phyloP scores from a whole-genome alignment of 2,888 invertebrate genomes.

The Mythimna loreyi region DNA sequence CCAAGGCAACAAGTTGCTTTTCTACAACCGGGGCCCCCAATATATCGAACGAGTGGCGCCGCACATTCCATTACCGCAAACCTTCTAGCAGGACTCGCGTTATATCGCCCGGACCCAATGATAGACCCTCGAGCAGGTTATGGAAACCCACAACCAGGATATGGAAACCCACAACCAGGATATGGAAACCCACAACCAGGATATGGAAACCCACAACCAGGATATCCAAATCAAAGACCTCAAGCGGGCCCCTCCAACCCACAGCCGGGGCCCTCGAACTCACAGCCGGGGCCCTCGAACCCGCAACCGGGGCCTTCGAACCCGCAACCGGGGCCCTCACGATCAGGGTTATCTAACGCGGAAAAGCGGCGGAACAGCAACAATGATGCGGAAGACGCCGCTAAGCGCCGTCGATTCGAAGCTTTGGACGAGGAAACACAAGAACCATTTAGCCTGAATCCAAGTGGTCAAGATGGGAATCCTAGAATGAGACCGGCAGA shows the following conservation, averaged over 20 bases:
- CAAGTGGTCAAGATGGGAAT: not conserved
- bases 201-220: not conserved
- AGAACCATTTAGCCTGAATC: not conserved
- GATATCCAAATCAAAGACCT: not conserved
- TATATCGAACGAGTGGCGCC: no score
- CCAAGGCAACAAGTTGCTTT: not conserved
- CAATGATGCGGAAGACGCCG: not conserved
- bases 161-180: not conserved
- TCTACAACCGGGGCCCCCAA: no score
- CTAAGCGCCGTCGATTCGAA: conserved; percentile 36
- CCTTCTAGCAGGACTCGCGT: no score
- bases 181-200: not conserved
- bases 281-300: not conserved
- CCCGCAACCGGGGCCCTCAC: not conserved
- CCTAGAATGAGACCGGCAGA: not conserved
- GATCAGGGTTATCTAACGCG: not conserved
- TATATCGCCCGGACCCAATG: no score
- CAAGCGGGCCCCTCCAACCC: not conserved
- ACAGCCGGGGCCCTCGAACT: no score
- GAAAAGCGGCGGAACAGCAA: conserved; percentile 25
- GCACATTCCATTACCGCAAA: no score
- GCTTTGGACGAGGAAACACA: not conserved
- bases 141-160: not conserved
- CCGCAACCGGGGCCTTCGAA: not conserved
- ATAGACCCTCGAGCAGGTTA: not conserved